Conservation (phyloP, 2,888 invertebrate genomes). For the Meteorus cinctellus region DNA sequence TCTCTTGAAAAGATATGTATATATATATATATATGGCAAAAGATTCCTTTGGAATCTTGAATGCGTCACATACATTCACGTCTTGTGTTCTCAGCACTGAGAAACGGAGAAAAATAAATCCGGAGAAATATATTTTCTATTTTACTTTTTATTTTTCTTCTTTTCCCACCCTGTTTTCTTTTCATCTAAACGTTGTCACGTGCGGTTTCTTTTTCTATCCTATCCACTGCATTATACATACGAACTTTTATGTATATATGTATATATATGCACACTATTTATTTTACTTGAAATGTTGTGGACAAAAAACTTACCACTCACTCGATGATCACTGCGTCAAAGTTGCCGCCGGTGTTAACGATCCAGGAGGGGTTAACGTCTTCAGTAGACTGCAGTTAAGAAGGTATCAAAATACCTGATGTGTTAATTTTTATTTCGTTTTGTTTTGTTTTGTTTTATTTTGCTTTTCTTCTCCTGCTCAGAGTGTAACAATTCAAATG, state of each 20-base stretch:
- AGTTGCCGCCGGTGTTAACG: constrained; percentile 56
- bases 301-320: constrained; percentile 53
- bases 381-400: background rate
- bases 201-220: background rate
- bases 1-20: background rate
- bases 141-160: constrained; percentile 29
- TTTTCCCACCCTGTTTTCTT: background rate
- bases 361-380: constrained; percentile 48
- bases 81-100: constrained; percentile 14
- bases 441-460: background rate
- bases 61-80: constrained; percentile 9
- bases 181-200: background rate
- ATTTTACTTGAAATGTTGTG: constrained; percentile 4
- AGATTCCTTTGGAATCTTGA: background rate
- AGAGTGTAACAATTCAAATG: background rate
- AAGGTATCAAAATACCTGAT: background rate
- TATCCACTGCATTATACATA: background rate
- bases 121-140: background rate
- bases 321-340: constrained; percentile 48
- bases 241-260: background rate
- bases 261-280: background rate
- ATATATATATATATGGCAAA: background rate
- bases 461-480: background rate
- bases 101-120: constrained; percentile 23
- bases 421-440: too few species aligned